Evolutionary conservation across 2,888 invertebrate genomes (phyloP), one percentile per base, ranked within the genome.

Genomic region (Acanthosepion pharaonis): DNA sequence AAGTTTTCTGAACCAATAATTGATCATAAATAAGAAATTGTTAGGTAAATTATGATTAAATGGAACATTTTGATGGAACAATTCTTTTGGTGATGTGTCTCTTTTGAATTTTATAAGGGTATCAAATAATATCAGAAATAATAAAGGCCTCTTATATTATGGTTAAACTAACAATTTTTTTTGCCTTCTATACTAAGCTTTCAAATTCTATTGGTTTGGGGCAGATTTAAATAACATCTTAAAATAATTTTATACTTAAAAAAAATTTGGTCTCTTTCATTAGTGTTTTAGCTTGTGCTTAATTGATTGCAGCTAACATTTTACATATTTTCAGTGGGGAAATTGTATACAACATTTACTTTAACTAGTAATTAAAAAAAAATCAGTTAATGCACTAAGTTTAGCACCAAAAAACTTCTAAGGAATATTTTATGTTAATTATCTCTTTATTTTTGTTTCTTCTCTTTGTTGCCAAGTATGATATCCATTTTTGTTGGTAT

Each of bases 81-180:
- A 59, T 5, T 23, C 23, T 59, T 59, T 59, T 59, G 59, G 6
- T 23, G 23, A 55, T 15, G 55, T 4, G 20, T 51, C 15, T 51
- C 15, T 51, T 51, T 51, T 6, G 15, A 51, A 51, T 51, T 51
- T 0, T 51, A 51, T 42, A 42, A 42, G 51, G 51, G 59, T 59
- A 59, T 55, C 55, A 59, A 20, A 20, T 59, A 23, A 23, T 59
- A 23, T 59, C 23, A 59, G 59, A 23, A 59, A 78, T 78, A 8
- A 78, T 78, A 78, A 78, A 28, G n/a, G n/a, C n/a, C 78, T 78
- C n/a, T 78, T 78, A n/a, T 78, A 78, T 78, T 78, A 78, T 78
- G 78, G n/a, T n/a, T 78, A 33, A 78, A n/a, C 15, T 78, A 78
- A 78, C 33, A 33, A 78, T 33, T 33, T 15, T n/a, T n/a, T 5